Percentiles rank a stretch among this genome's conserved stretches.
phyloP scores from a whole-genome alignment of 2,113 vertebrate species.

The Heteronetta atricapilla region DNA sequence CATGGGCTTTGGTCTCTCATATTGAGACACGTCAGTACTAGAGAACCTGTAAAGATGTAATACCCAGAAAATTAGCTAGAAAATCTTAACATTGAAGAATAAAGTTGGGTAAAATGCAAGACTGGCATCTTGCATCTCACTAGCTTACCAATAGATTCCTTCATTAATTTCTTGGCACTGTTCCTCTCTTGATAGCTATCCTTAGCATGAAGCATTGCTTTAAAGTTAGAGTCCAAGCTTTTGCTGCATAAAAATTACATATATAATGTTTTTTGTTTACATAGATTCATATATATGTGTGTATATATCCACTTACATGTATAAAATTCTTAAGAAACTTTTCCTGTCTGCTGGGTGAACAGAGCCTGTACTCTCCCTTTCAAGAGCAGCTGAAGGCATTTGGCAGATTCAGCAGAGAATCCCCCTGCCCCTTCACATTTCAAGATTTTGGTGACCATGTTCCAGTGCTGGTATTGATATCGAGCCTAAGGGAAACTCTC shows the following conservation, averaged over 20 bases:
- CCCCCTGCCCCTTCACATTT: background rate
- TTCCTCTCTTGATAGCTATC: background rate
- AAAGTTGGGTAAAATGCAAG: background rate
- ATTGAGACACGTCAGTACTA: background rate
- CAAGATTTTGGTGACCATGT: background rate
- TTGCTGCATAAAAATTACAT: background rate
- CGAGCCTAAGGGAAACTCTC: background rate
- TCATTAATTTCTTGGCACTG: background rate
- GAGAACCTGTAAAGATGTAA: background rate
- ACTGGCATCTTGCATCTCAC: background rate
- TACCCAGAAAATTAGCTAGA: background rate
- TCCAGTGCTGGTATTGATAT: background rate
- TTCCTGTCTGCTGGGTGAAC: background rate
- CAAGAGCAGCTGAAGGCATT: accelerated
- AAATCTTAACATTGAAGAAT: background rate
- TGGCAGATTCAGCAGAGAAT: background rate
- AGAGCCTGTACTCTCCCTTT: background rate
- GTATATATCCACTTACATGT: accelerated
- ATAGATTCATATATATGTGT: background rate
- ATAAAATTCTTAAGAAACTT: background rate
- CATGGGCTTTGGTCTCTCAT: background rate
- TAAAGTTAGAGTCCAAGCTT: background rate
- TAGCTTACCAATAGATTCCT: background rate
- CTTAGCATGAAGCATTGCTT: background rate
- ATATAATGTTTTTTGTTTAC: background rate